Evolutionary conservation across 2,888 invertebrate genomes (phyloP).

Genomic region (Electrophaes corylata): DNA sequence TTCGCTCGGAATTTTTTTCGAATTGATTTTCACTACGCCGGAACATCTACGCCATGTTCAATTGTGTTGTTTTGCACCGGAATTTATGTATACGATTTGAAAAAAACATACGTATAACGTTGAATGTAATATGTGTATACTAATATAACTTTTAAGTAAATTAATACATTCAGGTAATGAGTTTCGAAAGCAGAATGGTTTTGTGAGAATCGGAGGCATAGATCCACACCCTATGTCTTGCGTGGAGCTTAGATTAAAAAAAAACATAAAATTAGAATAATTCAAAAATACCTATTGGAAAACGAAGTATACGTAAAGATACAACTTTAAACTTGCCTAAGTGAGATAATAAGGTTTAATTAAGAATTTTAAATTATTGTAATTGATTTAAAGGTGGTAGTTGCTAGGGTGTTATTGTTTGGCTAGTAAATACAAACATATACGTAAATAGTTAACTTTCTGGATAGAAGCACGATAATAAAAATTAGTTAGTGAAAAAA

Average conservation of each 20-base stretch:
- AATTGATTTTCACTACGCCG: conserved; percentile 49
- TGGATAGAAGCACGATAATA: conserved; percentile 64
- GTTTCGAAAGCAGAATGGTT: conserved; percentile 48
- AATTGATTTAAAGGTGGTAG: conserved; percentile 80
- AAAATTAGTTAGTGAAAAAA: conserved; percentile 72
- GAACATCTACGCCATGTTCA: conserved; percentile 72
- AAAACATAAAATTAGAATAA: conserved; percentile 65
- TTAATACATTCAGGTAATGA: conserved; percentile 51
- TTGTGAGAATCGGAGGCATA: conserved; percentile 41
- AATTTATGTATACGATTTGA: conserved; percentile 83
- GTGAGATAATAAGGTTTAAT: conserved; percentile 81
- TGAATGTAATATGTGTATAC: conserved; percentile 84
- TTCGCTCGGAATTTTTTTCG: conserved; percentile 42
- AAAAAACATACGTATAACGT: conserved; percentile 81
- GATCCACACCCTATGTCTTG: conserved; percentile 13
- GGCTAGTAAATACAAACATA: conserved; percentile 73
- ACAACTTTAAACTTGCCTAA: conserved; percentile 84
- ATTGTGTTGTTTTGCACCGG: conserved; percentile 75
- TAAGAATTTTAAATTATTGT: conserved; percentile 83
- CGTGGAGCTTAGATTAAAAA: conserved; percentile 72
- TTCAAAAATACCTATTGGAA: conserved; percentile 75
- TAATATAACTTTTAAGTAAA: conserved; percentile 76
- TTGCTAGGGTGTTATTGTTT: conserved; percentile 75
- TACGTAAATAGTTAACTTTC: conserved; percentile 73
- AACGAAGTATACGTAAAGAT: conserved; percentile 84